Evolutionary conservation across 2,113 vertebrate species (phyloP).

Genomic region (Xiphias gladius): DNA sequence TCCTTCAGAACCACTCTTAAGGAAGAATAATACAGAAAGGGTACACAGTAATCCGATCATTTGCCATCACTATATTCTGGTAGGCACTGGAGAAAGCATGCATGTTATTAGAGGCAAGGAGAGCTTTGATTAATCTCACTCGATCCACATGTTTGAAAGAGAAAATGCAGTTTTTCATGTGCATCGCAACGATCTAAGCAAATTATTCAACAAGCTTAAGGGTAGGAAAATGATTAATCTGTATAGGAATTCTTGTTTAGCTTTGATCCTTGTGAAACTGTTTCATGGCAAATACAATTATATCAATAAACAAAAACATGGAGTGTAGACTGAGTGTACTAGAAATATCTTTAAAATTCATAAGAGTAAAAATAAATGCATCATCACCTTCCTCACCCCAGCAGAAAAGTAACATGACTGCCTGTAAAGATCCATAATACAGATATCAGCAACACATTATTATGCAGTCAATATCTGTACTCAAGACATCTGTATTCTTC

Average conservation of each 20-base stretch:
- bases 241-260: neutral
- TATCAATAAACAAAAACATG: constrained; percentile 3
- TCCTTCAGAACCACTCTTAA: neutral
- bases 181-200: neutral
- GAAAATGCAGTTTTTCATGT: neutral
- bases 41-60: neutral
- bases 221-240: neutral
- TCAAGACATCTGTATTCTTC: constrained; percentile 56
- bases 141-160: neutral
- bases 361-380: neutral
- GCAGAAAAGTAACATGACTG: neutral
- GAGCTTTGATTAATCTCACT: neutral
- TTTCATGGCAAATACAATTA: neutral
- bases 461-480: constrained; percentile 42
- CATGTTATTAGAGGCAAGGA: constrained; percentile 14
- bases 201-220: constrained; percentile 3
- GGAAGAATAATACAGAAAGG: neutral
- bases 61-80: neutral
- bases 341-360: neutral
- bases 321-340: neutral
- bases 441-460: constrained; percentile 18
- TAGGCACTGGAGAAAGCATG: neutral
- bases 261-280: neutral
- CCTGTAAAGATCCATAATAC: constrained; percentile 26
- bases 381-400: neutral